Evolutionary conservation across 2,888 invertebrate species (phyloP), one percentile per base, ranked within the genome.

Genomic region (Hetaerina titia): DNA sequence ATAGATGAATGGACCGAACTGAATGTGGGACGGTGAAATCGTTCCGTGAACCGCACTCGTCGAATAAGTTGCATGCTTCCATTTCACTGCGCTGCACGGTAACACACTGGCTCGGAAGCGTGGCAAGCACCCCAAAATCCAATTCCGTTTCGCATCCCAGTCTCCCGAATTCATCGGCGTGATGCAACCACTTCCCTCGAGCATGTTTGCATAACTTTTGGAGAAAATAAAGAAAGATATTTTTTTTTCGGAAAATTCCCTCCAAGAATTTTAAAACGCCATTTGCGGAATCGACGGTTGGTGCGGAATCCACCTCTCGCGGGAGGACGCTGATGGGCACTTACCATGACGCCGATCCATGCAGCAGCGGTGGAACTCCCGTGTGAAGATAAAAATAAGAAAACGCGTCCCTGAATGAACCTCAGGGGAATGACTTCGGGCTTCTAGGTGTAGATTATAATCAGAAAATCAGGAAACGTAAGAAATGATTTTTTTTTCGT

Each of bases 401-500:
- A 22, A 9, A 69, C n/a, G n/a, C 69, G 9, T n/a, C n/a, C 22
- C 22, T 31, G 5, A 15, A 5, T 25, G 31, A 5, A 15, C 81
- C 81, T 22, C 13, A 11, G 81, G 31, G 69, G 31, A 81, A 31
- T 31, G 81, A 15, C 31, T 5, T 13, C 31, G 31, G 11, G 13
- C 81, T 31, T 31, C 81, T 31, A 31, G 81, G 81, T 15, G 81
- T 31, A 31, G 81, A 81, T 81, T 81, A 81, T 81, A 81, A 81
- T 31, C 81, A 81, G 81, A 25, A 81, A 81, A 81, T 81, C 81
- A 81, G 81, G 81, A 81, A 15, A 81, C 81, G 81, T 15, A 31
- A 31, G 81, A 81, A 81, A 81, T 81, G 25, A 31, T 81, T 81
- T 45, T 45, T 45, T 45, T 45, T 45, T 45, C 45, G 45, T 45